Evolutionary conservation across 2,797 vertebrate genomes (phyloP).

Genomic region (Astyanax mexicanus): DNA sequence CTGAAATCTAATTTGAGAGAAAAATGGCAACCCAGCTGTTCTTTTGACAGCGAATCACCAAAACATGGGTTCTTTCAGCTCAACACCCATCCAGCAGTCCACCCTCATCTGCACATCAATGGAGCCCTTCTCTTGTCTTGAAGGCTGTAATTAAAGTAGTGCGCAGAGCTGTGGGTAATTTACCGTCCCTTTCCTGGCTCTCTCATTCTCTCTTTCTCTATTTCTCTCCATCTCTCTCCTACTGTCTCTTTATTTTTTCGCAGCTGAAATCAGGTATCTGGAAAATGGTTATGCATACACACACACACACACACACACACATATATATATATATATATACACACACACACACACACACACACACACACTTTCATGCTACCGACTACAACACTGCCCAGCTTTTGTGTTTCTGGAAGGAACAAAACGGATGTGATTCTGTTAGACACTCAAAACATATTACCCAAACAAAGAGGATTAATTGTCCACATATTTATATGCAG

Average conservation of each 20-base stretch:
- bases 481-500: constrained; percentile 83
- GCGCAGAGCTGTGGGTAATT: constrained; percentile 68
- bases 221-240: neutral
- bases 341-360: neutral
- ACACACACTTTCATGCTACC: constrained; percentile 37
- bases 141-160: constrained; percentile 71
- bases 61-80: constrained; percentile 82
- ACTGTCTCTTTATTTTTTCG: constrained; percentile 21
- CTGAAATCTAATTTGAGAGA: constrained; percentile 85
- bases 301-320: neutral
- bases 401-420: constrained; percentile 60
- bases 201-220: constrained; percentile 36
- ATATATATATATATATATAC: too few species aligned
- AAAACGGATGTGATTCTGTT: constrained; percentile 62
- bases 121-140: constrained; percentile 67
- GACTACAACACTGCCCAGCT: constrained; percentile 54
- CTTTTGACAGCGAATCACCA: constrained; percentile 83
- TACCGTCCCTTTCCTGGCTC: constrained; percentile 63
- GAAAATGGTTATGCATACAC: constrained; percentile 58
- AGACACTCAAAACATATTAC: constrained; percentile 76
- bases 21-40: constrained; percentile 87
- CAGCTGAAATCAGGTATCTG: constrained; percentile 65
- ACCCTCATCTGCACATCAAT: constrained; percentile 87
- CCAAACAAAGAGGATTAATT: constrained; percentile 86
- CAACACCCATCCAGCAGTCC: constrained; percentile 76